These are phyloP conservation scores for Anthoscopus minutus DNA, from an alignment of 2,113 vertebrate genomes.

Conservation along the genomic window DNA sequence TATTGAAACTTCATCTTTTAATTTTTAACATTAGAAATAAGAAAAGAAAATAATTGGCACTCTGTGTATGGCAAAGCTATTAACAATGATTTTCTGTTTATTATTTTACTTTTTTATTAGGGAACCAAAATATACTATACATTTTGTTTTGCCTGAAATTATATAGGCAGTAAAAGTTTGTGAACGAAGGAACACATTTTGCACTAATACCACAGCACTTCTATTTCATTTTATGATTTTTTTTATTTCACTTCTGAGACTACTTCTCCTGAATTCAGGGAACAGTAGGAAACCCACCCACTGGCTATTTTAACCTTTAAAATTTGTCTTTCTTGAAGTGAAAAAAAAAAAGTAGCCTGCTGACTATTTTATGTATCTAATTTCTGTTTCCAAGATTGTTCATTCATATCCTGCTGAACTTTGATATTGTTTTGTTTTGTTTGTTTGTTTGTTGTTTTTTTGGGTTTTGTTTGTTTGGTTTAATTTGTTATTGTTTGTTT, in stretches of 20 bases:
- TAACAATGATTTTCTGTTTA: not conserved
- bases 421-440: not conserved
- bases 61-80: not conserved
- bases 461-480: not conserved
- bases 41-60: not conserved
- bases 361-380: not conserved
- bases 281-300: constrained; percentile 22
- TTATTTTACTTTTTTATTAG: constrained; percentile 1
- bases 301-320: constrained; percentile 1
- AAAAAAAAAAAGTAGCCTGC: not conserved
- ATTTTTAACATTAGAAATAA: not conserved
- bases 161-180: constrained; percentile 17
- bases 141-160: constrained; percentile 19
- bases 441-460: not conserved
- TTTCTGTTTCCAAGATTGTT: not conserved
- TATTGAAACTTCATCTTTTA: not conserved
- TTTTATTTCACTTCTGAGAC: constrained; percentile 36
- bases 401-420: not conserved
- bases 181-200: not conserved
- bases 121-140: not conserved
- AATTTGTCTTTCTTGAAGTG: not conserved
- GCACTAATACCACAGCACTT: constrained; percentile 7
- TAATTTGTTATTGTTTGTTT: not conserved
- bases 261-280: not conserved
- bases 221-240: constrained; percentile 24